Evolutionary conservation across 2,113 vertebrate genomes (phyloP), one percentile per base, ranked within the genome.

Genomic region (Salvelinus alpinus): DNA sequence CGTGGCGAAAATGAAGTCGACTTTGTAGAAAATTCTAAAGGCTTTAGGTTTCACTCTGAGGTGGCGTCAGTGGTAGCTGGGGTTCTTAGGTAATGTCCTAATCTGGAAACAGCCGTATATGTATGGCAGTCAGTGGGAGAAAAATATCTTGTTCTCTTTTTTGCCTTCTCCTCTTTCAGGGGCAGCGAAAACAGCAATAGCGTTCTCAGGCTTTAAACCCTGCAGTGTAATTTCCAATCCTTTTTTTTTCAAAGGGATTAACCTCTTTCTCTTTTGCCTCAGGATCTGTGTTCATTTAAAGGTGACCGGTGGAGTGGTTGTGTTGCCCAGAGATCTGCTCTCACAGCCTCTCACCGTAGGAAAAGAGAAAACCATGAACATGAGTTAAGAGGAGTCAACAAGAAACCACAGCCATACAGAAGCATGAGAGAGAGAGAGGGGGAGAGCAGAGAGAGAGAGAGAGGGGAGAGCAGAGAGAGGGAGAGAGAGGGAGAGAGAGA

Each of bases 191-290:
- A 71, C 34, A 25, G 38, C 67, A 34, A 65, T 62, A 29, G 66
- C 72, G 57, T 79, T 79, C 78, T 70, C 78, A 79, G 72, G 78
- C 78, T 64, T 74, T 70, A 60, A 38, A n/a, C 78, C 78, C 62
- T 64, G 48, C 74, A 71, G 72, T 75, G 72, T 71, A 54, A 74
- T 74, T 79, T 75, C 67, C 67, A 74, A 65, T 74, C 72, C 57
- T 18, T 20, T 44, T 44, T 38, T 44, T 54, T 51, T 7, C n/a
- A 74, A 65, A 57, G 60, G 73, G 78, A 79, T 79, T 65, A 79
- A 27, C 72, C 6, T 70, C 18, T 12, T 74, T 75, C 48, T 64
- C 72, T 71, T 24, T 25, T 29, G 70, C 73, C 67, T 22, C 27
- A 69, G 11, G 69, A 65, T 59, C 59, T 29, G 22, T 74, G 67